Conservation (phyloP, 2,113 vertebrate genomes). For the Amphilophus citrinellus region DNA sequence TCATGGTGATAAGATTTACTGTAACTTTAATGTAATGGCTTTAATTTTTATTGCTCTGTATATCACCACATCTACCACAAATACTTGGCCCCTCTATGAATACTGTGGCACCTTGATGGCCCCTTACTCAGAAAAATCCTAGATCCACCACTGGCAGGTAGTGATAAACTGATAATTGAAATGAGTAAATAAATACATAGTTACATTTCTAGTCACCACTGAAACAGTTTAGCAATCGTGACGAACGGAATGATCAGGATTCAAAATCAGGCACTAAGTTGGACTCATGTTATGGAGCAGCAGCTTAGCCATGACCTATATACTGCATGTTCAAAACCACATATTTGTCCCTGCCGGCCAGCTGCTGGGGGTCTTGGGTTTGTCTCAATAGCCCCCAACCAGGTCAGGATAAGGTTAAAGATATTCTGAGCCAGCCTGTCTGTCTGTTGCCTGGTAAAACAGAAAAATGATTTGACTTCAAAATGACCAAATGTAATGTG, state of each 20-base stretch:
- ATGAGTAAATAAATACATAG: neutral
- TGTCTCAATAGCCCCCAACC: slow-evolving; percentile 22
- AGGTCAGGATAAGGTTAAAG: slow-evolving; percentile 56
- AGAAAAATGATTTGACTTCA: slow-evolving; percentile 4
- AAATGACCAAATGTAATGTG: neutral
- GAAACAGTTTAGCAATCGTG: neutral
- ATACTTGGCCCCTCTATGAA: no score
- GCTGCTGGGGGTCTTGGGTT: slow-evolving; percentile 48
- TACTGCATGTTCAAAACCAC: slow-evolving; percentile 9
- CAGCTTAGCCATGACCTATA: neutral
- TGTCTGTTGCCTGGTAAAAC: slow-evolving; percentile 43
- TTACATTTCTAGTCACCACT: neutral
- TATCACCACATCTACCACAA: no score
- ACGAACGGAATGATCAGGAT: neutral
- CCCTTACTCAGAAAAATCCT: no score
- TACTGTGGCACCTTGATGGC: no score
- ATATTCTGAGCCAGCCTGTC: slow-evolving; percentile 63
- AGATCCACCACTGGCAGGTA: no score
- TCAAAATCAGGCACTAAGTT: neutral
- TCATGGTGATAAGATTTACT: no score
- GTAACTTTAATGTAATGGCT: no score
- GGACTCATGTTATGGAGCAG: neutral
- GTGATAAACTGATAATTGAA: neutral
- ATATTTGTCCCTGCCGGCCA: slow-evolving; percentile 29
- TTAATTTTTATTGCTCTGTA: no score